These are phyloP conservation scores for Apomyelois bistriatella DNA, from an alignment of 2,888 invertebrate species.

Conservation along the genomic window DNA sequence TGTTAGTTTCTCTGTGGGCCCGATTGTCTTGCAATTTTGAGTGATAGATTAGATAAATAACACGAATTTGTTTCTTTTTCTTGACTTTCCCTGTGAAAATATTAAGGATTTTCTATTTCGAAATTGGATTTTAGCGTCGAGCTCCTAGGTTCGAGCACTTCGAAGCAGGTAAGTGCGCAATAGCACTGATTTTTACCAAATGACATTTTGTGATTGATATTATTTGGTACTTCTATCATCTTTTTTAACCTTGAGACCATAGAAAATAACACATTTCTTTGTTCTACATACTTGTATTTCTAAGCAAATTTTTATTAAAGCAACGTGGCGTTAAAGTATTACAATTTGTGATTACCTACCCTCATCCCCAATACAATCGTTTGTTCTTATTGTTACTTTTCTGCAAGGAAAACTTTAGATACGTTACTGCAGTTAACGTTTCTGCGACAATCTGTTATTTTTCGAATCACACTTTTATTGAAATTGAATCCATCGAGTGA, in stretches of 20 bases:
- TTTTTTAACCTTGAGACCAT: slow-evolving; percentile 69
- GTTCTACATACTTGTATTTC: slow-evolving; percentile 34
- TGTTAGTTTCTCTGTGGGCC: slow-evolving; percentile 45
- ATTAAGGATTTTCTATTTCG: slow-evolving; percentile 38
- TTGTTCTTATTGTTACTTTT: background rate
- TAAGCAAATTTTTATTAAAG: background rate
- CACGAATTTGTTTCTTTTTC: slow-evolving; percentile 52
- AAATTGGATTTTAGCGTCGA: slow-evolving; percentile 47
- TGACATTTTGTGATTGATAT: slow-evolving; percentile 51
- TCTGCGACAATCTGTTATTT: too few relatives aligned
- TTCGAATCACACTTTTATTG: too few relatives aligned
- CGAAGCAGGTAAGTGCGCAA: slow-evolving; percentile 54
- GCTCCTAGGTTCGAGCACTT: slow-evolving; percentile 26
- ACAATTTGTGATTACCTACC: background rate
- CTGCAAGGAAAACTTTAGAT: too few relatives aligned
- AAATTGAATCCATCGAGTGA: too few relatives aligned
- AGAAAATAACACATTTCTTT: slow-evolving; percentile 55
- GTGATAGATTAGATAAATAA: slow-evolving; percentile 31
- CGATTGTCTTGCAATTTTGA: slow-evolving; percentile 54
- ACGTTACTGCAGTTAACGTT: too few relatives aligned
- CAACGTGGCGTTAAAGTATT: too few relatives aligned
- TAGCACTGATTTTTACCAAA: slow-evolving; percentile 56
- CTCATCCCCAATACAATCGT: background rate
- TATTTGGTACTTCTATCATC: slow-evolving; percentile 37
- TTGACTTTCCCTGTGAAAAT: slow-evolving; percentile 45